Evolutionary conservation across 2,797 vertebrate genomes (phyloP).

Genomic region (Amphiprion clarkii): DNA sequence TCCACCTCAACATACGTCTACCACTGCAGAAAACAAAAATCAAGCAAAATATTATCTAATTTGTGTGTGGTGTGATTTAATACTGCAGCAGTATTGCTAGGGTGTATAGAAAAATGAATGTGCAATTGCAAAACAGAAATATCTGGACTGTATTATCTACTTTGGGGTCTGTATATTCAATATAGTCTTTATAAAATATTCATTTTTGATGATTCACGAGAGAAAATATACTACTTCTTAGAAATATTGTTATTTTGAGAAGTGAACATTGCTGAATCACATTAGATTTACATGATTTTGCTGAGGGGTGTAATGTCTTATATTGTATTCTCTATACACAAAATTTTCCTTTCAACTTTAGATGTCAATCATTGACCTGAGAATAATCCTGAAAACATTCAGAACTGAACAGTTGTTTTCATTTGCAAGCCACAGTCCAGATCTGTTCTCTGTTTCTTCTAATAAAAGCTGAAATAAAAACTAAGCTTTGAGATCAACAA

Average conservation of each 20-base stretch:
- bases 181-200: no score
- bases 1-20: constrained; percentile 94
- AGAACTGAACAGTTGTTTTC: neutral
- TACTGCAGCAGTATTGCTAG: neutral
- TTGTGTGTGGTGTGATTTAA: neutral
- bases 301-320: no score
- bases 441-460: neutral
- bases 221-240: no score
- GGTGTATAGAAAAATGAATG: neutral
- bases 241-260: no score
- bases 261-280: no score
- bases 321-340: no score
- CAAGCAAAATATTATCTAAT: neutral
- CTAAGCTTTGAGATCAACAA: neutral
- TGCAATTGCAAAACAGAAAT: neutral
- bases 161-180: no score
- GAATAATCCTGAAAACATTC: no score
- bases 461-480: neutral
- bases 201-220: no score
- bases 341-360: no score
- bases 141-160: neutral
- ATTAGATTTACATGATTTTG: no score
- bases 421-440: neutral
- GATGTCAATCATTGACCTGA: no score
- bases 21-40: constrained; percentile 81